Evolutionary conservation across 2,113 vertebrate genomes (phyloP).

Genomic region (Larimichthys crocea): DNA sequence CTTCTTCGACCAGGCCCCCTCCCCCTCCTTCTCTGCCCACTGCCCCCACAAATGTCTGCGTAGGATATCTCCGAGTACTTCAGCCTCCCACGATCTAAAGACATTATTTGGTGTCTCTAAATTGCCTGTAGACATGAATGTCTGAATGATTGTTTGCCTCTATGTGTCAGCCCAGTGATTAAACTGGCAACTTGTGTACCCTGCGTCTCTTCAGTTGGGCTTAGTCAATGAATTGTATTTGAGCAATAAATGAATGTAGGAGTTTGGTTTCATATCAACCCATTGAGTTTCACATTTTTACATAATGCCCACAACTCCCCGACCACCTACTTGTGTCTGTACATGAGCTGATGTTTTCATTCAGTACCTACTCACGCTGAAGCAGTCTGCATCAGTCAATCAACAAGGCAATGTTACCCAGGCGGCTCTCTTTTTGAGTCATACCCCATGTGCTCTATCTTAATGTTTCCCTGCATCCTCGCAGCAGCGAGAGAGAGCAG

Average conservation of each 20-base stretch:
- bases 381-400: background rate
- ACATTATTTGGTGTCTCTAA: no score
- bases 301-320: background rate
- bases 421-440: slow-evolving; percentile 30
- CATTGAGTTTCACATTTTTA: slow-evolving; percentile 1
- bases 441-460: background rate
- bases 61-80: no score
- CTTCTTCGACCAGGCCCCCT: no score
- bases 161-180: no score
- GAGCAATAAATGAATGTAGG: background rate
- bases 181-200: no score
- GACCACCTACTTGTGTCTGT: background rate
- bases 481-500: background rate
- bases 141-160: no score
- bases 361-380: background rate
- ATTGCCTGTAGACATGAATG: no score
- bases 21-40: no score
- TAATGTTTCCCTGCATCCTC: background rate
- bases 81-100: no score
- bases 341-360: slow-evolving; percentile 9
- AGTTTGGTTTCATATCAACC: background rate
- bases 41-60: no score
- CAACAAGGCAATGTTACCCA: background rate
- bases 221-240: no score
- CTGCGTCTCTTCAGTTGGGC: no score